Conservation (phyloP, 1,140 invertebrate genomes). For the Condylostylus longicornis region DNA sequence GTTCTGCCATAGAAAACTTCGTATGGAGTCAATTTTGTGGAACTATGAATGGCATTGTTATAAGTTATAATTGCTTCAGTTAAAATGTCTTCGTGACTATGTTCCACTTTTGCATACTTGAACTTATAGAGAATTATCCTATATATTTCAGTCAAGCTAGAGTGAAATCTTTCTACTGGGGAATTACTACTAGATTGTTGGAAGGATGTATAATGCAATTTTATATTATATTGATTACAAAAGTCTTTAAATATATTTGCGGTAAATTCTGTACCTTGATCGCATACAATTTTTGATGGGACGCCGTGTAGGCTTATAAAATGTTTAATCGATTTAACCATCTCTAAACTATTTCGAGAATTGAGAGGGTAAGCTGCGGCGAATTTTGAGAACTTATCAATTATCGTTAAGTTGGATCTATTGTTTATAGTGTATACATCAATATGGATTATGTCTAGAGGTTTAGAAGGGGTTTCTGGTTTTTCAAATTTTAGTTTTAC, state of each 20-base stretch:
- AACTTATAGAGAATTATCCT: slow-evolving; percentile 6
- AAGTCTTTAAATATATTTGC: slow-evolving; percentile 12
- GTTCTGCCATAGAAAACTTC: slow-evolving; percentile 2
- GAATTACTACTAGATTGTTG: slow-evolving; percentile 9
- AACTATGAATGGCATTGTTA: slow-evolving; percentile 10
- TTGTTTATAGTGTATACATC: too few species aligned
- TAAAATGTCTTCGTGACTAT: slow-evolving; percentile 7
- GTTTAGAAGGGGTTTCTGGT: too few species aligned
- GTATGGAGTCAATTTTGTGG: slow-evolving; percentile 8
- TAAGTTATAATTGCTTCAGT: slow-evolving; percentile 11
- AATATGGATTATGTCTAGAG: too few species aligned
- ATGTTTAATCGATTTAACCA: too few species aligned
- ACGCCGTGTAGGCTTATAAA: too few species aligned
- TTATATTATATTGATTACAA: slow-evolving; percentile 9
- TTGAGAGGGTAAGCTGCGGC: too few species aligned
- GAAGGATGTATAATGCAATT: slow-evolving; percentile 9
- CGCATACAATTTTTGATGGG: too few species aligned
- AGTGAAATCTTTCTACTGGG: slow-evolving; percentile 12
- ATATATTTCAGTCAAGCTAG: slow-evolving; percentile 13
- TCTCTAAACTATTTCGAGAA: too few species aligned
- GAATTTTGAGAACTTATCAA: too few species aligned
- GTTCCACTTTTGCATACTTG: slow-evolving; percentile 8
- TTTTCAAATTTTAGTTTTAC: too few species aligned
- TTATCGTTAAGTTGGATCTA: too few species aligned
- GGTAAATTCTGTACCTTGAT: slow-evolving; percentile 12